Conservation (phyloP, 2,888 invertebrate species). For the Macrosoma leucophasiata region DNA sequence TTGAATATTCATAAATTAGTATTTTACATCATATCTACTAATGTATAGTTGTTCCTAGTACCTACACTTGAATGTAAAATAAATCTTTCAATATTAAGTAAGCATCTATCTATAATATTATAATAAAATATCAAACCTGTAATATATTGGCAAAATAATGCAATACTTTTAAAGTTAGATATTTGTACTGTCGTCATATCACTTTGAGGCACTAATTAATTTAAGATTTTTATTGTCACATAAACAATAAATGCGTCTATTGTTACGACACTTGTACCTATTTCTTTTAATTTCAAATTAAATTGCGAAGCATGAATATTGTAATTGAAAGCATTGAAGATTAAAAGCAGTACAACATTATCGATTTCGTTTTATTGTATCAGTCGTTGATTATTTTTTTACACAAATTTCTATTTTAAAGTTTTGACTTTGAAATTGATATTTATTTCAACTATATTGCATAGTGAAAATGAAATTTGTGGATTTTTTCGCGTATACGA, state of each 20-base stretch:
- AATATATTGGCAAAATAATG: conserved; percentile 28
- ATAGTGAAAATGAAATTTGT: neutral
- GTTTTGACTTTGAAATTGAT: neutral
- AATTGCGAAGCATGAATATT: conserved; percentile 42
- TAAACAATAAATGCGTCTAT: conserved; percentile 38
- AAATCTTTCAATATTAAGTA: conserved; percentile 6
- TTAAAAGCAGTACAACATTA: conserved; percentile 52
- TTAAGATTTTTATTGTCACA: conserved; percentile 49
- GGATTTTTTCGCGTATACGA: no score
- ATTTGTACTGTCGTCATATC: conserved; percentile 42
- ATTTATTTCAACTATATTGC: neutral
- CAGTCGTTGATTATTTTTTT: conserved; percentile 8
- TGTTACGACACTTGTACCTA: conserved; percentile 51
- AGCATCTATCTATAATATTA: conserved; percentile 8
- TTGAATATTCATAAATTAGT: conserved; percentile 11
- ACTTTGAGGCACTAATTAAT: conserved; percentile 50
- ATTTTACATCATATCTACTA: conserved; percentile 11
- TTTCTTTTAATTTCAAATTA: conserved; percentile 42
- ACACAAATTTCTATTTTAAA: neutral
- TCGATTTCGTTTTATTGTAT: conserved; percentile 29
- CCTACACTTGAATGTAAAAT: no score
- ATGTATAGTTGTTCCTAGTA: conserved; percentile 8
- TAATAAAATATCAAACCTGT: conserved; percentile 17
- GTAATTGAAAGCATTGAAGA: conserved; percentile 58
- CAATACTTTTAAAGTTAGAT: conserved; percentile 29